phyloP scores from a whole-genome alignment of 2,113 vertebrate species.

The Dunckerocampus dactyliophorus region DNA sequence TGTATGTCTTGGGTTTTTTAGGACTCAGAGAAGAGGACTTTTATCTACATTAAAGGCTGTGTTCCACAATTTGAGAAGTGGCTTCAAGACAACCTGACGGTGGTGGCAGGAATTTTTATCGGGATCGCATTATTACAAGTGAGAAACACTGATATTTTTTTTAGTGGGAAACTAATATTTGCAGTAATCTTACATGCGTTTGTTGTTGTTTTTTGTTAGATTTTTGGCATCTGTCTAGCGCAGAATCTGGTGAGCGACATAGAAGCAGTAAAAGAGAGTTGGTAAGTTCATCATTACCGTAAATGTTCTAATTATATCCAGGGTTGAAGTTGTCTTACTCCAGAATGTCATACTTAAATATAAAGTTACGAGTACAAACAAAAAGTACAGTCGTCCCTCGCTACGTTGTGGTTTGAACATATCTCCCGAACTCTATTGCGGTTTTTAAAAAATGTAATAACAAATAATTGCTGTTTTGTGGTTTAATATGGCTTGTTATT shows the following conservation, averaged over 20 bases:
- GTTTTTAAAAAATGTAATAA: too few species aligned
- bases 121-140: conserved; percentile 97
- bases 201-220: conserved; percentile 66
- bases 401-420: too few species aligned
- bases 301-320: not conserved
- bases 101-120: conserved; percentile 97
- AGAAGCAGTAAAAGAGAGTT: conserved; percentile 95
- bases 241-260: conserved; percentile 99
- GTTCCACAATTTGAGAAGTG: conserved; percentile 99
- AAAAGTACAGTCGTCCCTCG: too few species aligned
- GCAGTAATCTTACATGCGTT: not conserved
- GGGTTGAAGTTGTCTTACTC: too few species aligned
- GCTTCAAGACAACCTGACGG: conserved; percentile 97
- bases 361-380: too few species aligned
- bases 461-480: too few species aligned
- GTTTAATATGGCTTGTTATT: too few species aligned
- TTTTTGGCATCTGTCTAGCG: conserved; percentile 97
- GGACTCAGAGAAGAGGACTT: conserved; percentile 93
- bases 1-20: conserved; percentile 42
- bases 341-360: too few species aligned
- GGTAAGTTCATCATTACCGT: conserved; percentile 71
- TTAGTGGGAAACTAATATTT: not conserved
- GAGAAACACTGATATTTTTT: conserved; percentile 17
- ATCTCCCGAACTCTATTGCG: too few species aligned
- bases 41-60: conserved; percentile 97